Base-by-base conservation (phyloP, 2,113 vertebrate genomes). In the Cavia porcellus region DNA sequence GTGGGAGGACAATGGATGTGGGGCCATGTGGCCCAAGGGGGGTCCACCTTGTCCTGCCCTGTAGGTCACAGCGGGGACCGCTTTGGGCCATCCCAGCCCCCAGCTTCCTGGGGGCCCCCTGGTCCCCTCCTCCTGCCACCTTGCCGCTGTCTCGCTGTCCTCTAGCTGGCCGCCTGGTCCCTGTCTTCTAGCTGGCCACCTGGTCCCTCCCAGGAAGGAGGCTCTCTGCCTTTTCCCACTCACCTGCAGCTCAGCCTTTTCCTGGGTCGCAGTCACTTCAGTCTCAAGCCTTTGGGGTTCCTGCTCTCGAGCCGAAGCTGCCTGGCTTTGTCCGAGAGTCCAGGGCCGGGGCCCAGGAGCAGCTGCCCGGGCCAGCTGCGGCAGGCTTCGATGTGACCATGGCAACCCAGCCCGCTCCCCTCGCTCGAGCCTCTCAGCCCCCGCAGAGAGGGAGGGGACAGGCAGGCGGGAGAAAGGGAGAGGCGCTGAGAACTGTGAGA, bases 331-430 rank as follows among this genome's bases (percentile, higher is more conserved):
- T 98, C 97, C 79, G 9, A 74, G 32, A 8, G 74, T 57, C 90
- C 68, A 4, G 92, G 75, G 86, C 94, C 38, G 45, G 59, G 94
- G 86, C 94, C 92, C 70, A 42, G 90, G 97, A 98, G 98, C 98
- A 98, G 98, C 98, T 98, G 98, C 98, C 97, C 24, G 0, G 94
- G 96, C 98, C 98, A 98, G 97, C 98, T 98, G 98, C 94, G 50
- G 96, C 96, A 0, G 83, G 97, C 97, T 98, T 98, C 95, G 2
- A 64, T 2, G 98, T 98, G 96, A 96, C 97, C 98, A 98, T 98
- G 98, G 97, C 96, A 98, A 98, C 98, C 62, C 89, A 91, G 93
- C 86, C 52, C 0, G 70, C 86, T 90, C 87, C 98, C 96, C 95
- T 72, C 3, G 7, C 89, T 0, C 9, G 52, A 96, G 96, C 92